phyloP scores from a whole-genome alignment of 2,797 vertebrate genomes.

The Muscicapa striata region DNA sequence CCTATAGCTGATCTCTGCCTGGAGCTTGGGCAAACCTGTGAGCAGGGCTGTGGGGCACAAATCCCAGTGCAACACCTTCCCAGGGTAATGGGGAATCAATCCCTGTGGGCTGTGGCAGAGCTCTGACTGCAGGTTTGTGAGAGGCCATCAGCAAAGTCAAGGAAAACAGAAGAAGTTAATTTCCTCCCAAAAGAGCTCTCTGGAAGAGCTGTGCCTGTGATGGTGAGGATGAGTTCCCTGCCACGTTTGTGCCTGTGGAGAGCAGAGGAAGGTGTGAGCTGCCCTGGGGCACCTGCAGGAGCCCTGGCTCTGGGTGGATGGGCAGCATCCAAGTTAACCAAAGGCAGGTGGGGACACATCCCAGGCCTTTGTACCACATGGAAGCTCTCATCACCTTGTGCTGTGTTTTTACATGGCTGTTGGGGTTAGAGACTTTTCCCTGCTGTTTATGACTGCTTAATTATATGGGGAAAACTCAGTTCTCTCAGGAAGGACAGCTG shows the following conservation, averaged over 20 bases:
- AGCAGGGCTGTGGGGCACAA: background rate
- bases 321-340: background rate
- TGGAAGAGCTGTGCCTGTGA: background rate
- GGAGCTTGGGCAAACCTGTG: background rate
- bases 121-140: background rate
- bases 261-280: background rate
- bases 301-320: background rate
- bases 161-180: background rate
- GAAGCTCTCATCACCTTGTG: background rate
- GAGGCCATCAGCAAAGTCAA: background rate
- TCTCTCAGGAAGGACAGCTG: background rate
- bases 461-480: background rate
- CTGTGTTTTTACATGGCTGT: background rate
- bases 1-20: background rate
- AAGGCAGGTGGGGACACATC: fast-evolving
- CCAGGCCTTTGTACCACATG: background rate
- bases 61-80: background rate
- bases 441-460: background rate
- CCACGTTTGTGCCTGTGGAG: fast-evolving
- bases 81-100: no score
- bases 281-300: background rate
- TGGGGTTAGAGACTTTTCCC: background rate
- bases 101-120: background rate
- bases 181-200: background rate
- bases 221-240: background rate